A percentile compares a stretch with the other conserved stretches of the same genome.
Evolutionary conservation across 2,888 invertebrate species (phyloP).

Genomic region (Eurois occulta): DNA sequence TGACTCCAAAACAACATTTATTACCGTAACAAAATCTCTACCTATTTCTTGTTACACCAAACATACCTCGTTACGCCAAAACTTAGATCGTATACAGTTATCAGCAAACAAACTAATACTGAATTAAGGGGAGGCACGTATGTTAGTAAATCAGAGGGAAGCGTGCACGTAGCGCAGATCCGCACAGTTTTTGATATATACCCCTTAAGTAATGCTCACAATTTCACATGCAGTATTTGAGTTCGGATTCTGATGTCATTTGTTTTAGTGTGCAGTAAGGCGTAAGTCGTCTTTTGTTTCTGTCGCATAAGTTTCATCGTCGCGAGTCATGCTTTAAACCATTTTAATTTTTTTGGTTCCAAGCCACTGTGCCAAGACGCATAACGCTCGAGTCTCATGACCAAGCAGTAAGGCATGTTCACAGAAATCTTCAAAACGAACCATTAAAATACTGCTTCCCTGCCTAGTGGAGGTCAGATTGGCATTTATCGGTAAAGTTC

Average conservation of each 20-base stretch:
- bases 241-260: constrained; percentile 33
- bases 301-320: neutral
- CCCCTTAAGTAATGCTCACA: constrained; percentile 41
- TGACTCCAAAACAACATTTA: constrained; percentile 30
- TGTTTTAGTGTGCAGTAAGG: neutral
- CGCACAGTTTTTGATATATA: constrained; percentile 76
- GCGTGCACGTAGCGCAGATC: constrained; percentile 73
- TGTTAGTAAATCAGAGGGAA: constrained; percentile 72
- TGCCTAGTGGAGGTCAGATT: neutral
- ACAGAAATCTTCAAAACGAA: neutral
- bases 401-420: neutral
- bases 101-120: constrained; percentile 71
- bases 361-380: neutral
- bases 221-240: constrained; percentile 38
- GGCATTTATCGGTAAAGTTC: no score
- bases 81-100: constrained; percentile 65
- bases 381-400: neutral
- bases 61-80: constrained; percentile 58
- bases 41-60: constrained; percentile 51
- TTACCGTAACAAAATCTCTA: constrained; percentile 41
- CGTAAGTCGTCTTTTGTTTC: neutral
- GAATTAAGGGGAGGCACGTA: constrained; percentile 68
- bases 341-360: neutral
- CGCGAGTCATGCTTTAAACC: neutral
- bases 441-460: neutral